Percentiles rank a stretch among this genome's conserved stretches.
phyloP scores from a whole-genome alignment of 2,113 vertebrate genomes.

The Neolamprologus longior region DNA sequence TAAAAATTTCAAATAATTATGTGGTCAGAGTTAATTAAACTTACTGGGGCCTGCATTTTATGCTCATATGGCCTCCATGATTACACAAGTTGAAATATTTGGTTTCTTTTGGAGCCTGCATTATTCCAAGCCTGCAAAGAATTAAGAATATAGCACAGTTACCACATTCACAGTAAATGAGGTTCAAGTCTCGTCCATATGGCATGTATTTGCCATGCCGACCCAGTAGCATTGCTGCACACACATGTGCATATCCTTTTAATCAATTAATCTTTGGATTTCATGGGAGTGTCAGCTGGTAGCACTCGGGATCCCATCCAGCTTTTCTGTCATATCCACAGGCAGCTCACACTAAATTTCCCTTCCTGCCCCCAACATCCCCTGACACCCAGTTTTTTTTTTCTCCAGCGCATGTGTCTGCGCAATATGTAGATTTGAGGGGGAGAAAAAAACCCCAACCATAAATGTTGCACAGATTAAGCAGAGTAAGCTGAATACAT shows the following conservation, averaged over 20 bases:
- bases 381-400: background rate
- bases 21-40: background rate
- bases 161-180: conserved; percentile 44
- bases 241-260: conserved; percentile 50
- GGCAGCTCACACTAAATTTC: conserved; percentile 19
- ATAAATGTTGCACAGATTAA: background rate
- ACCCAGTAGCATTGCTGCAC: conserved; percentile 15
- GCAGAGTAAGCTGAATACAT: background rate
- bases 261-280: conserved; percentile 64
- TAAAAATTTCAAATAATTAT: background rate
- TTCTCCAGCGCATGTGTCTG: background rate
- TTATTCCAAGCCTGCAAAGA: background rate
- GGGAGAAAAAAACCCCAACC: background rate
- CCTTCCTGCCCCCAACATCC: background rate
- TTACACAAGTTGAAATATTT: background rate
- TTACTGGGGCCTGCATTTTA: background rate
- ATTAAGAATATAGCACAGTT: background rate
- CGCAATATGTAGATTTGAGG: background rate
- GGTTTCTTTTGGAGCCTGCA: background rate
- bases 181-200: conserved; percentile 53
- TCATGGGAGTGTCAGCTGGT: conserved; percentile 60
- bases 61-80: background rate
- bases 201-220: conserved; percentile 39
- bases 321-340: background rate
- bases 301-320: conserved; percentile 30